Evolutionary conservation across 2,113 vertebrate species (phyloP).

Genomic region (Meriones unguiculatus): DNA sequence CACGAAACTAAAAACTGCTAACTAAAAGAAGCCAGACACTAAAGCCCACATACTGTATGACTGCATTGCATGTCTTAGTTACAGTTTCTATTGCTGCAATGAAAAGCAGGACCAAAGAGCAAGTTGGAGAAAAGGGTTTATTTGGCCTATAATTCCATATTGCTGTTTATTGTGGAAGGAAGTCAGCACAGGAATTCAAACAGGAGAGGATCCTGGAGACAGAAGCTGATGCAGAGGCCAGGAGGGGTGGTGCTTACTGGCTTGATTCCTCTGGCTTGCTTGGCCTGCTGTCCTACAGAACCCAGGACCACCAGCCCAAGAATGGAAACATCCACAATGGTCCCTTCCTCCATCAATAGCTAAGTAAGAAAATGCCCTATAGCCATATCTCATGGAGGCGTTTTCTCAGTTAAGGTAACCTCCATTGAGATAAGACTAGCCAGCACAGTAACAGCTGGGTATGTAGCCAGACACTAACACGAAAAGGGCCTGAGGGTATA

Average conservation of each 20-base stretch:
- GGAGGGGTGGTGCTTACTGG: not conserved
- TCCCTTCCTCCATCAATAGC: not conserved
- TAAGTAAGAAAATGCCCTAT: not conserved
- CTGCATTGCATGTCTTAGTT: not conserved
- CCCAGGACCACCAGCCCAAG: not conserved
- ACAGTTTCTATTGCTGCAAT: not conserved
- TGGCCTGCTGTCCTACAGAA: not conserved
- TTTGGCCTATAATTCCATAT: not conserved
- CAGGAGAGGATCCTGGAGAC: not conserved
- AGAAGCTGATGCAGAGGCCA: not conserved
- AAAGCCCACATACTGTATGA: not conserved
- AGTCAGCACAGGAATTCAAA: not conserved
- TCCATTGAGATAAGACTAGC: not conserved
- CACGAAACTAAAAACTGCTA: not conserved
- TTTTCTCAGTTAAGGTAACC: not conserved
- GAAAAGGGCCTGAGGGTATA: not conserved
- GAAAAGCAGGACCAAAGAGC: not conserved
- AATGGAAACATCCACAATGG: not conserved
- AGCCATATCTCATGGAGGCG: too few species aligned
- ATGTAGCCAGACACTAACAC: not conserved
- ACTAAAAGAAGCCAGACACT: not conserved
- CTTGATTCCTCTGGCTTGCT: not conserved
- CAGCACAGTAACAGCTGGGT: not conserved
- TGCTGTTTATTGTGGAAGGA: not conserved
- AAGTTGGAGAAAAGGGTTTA: not conserved